Evolutionary conservation across 2,113 vertebrate genomes (phyloP).

Genomic region (Anarhynchus alexandrinus): DNA sequence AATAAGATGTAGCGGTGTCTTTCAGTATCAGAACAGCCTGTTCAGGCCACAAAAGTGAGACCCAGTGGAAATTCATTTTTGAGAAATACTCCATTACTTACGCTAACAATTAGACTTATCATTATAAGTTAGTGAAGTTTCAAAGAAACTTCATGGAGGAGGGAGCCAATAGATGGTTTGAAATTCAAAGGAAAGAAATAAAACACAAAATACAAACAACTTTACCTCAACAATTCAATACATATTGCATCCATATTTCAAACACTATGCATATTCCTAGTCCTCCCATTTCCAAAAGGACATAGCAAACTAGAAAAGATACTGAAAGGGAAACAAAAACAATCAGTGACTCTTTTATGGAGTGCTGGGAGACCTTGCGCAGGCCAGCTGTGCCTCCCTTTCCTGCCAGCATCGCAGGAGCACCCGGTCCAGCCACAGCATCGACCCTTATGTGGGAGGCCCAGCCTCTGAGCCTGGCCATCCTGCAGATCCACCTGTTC

Average conservation of each 20-base stretch:
- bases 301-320: not conserved
- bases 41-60: rapidly evolving
- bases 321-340: not conserved
- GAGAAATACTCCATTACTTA: not conserved
- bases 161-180: not conserved
- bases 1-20: not conserved
- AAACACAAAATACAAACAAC: not conserved
- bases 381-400: not conserved
- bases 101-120: not conserved
- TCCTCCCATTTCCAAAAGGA: not conserved
- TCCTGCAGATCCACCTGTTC: no score
- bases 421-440: no score
- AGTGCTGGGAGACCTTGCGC: not conserved
- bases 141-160: not conserved
- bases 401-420: not conserved
- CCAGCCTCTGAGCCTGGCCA: no score
- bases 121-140: not conserved
- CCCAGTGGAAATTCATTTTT: not conserved
- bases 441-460: no score
- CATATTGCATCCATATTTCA: not conserved
- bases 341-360: not conserved
- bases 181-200: not conserved
- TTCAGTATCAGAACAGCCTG: not conserved
- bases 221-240: not conserved
- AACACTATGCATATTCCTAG: not conserved